These are phyloP conservation scores for Poecilia latipinna DNA, from an alignment of 2,113 vertebrate genomes.

Conservation along the genomic window DNA sequence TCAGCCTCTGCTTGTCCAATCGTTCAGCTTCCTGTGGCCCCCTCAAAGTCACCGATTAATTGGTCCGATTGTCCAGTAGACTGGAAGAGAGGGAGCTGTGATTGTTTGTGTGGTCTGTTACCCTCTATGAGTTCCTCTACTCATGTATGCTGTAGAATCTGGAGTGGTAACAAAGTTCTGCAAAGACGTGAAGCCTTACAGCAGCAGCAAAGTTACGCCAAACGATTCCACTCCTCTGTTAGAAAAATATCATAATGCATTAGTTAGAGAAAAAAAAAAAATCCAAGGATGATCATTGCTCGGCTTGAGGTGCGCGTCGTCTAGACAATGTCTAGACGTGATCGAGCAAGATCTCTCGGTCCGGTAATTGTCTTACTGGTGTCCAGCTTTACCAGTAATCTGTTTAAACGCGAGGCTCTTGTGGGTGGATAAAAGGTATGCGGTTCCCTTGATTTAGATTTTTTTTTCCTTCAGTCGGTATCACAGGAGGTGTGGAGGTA, in stretches of 20 bases:
- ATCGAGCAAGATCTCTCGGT: conserved; percentile 41
- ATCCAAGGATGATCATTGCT: background rate
- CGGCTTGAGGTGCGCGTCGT: conserved; percentile 29
- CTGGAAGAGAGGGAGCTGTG: conserved; percentile 71
- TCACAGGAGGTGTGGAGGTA: conserved; percentile 58
- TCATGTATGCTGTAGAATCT: conserved; percentile 9
- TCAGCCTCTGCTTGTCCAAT: conserved; percentile 52
- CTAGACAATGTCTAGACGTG: conserved; percentile 63
- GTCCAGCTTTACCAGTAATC: conserved; percentile 74
- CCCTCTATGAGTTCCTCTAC: conserved; percentile 14
- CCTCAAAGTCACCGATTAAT: conserved; percentile 80
- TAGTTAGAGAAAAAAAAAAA: background rate
- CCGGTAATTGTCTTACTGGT: conserved; percentile 70
- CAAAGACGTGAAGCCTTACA: background rate
- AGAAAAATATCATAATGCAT: background rate
- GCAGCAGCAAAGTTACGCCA: background rate
- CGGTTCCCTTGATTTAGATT: conserved; percentile 65
- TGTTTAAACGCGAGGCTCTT: conserved; percentile 72
- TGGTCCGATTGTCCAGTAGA: conserved; percentile 82
- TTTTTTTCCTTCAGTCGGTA: conserved; percentile 43
- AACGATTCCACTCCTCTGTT: background rate
- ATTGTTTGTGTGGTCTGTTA: conserved; percentile 34
- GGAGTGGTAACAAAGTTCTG: no score
- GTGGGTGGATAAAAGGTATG: conserved; percentile 77
- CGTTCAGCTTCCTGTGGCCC: conserved; percentile 58